phyloP scores from a whole-genome alignment of 1,140 invertebrate genomes.

The Batillaria attramentaria region DNA sequence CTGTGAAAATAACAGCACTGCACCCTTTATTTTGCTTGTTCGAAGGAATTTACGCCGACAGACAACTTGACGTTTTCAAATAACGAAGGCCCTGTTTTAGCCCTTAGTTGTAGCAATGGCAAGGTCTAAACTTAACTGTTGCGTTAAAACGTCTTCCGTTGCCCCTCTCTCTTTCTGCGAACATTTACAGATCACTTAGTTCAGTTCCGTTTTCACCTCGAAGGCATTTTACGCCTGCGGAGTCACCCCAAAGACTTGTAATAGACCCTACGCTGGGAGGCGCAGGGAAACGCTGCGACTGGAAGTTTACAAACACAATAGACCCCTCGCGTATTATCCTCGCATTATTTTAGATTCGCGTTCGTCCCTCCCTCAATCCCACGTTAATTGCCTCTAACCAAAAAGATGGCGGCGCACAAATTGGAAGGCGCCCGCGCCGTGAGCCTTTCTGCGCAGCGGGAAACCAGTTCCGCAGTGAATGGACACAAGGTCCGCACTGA shows the following conservation, averaged over 20 bases:
- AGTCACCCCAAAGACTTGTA: not conserved
- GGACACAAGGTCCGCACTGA: not conserved
- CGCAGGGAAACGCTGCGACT: not conserved
- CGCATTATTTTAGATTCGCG: constrained; percentile 1
- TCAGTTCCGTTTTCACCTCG: not conserved
- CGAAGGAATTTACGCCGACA: too few relatives aligned
- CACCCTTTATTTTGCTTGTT: too few relatives aligned
- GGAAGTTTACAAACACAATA: constrained; percentile 27
- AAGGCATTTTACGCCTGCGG: not conserved
- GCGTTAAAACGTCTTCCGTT: too few relatives aligned
- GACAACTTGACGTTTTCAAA: too few relatives aligned
- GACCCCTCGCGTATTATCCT: constrained; percentile 1
- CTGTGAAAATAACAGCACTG: too few relatives aligned
- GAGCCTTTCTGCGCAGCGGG: constrained; percentile 6
- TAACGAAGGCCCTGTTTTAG: too few relatives aligned
- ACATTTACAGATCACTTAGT: not conserved
- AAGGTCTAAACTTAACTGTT: too few relatives aligned
- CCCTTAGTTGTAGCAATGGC: not conserved
- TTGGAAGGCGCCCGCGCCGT: constrained; percentile 16
- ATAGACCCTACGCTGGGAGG: not conserved
- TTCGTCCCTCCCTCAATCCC: constrained; percentile 11
- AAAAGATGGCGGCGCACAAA: constrained; percentile 6
- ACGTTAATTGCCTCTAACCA: constrained; percentile 7
- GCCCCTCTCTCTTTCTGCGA: too few relatives aligned
- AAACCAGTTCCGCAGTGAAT: constrained; percentile 18